These are phyloP conservation scores for Drosophila limbata DNA, from an alignment of 2,888 invertebrate genomes.

Conservation along the genomic window DNA sequence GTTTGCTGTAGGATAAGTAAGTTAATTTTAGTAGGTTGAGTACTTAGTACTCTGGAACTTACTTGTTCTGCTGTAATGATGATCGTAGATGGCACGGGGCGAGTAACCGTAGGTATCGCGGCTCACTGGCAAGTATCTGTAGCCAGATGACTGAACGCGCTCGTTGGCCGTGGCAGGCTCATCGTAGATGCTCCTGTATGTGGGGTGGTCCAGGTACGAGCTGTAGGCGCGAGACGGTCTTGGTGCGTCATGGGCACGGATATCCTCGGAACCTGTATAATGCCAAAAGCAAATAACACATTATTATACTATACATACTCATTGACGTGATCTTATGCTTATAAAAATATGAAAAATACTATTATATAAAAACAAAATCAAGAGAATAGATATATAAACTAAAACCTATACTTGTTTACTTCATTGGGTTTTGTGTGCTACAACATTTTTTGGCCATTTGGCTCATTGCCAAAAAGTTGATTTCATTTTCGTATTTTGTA, in stretches of 20 bases:
- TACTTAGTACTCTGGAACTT: slow-evolving; percentile 85
- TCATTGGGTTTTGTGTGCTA: slow-evolving; percentile 62
- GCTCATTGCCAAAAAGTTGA: slow-evolving; percentile 72
- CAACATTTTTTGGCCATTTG: slow-evolving; percentile 65
- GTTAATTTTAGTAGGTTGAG: neutral
- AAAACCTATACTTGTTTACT: slow-evolving; percentile 44
- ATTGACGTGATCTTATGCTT: neutral
- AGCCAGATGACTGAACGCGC: slow-evolving; percentile 94
- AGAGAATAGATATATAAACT: slow-evolving; percentile 4
- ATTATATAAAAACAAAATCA: neutral
- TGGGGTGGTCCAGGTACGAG: slow-evolving; percentile 90
- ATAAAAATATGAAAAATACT: neutral
- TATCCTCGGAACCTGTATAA: slow-evolving; percentile 93
- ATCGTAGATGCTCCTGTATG: slow-evolving; percentile 95
- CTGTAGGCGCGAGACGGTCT: slow-evolving; percentile 89
- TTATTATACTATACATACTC: slow-evolving; percentile 9
- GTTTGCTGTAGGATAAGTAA: slow-evolving; percentile 52
- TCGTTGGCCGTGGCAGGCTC: slow-evolving; percentile 92
- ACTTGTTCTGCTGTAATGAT: slow-evolving; percentile 95
- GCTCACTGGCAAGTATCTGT: slow-evolving; percentile 96
- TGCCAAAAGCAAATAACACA: neutral
- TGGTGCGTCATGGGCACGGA: slow-evolving; percentile 94
- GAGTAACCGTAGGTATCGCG: slow-evolving; percentile 96
- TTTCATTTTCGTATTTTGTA: slow-evolving; percentile 56
- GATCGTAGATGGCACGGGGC: slow-evolving; percentile 94